A percentile compares a stretch with the other conserved stretches of the same genome.
Conservation (phyloP, 1,140 invertebrate species). For the Stegodyphus mimosarum region DNA sequence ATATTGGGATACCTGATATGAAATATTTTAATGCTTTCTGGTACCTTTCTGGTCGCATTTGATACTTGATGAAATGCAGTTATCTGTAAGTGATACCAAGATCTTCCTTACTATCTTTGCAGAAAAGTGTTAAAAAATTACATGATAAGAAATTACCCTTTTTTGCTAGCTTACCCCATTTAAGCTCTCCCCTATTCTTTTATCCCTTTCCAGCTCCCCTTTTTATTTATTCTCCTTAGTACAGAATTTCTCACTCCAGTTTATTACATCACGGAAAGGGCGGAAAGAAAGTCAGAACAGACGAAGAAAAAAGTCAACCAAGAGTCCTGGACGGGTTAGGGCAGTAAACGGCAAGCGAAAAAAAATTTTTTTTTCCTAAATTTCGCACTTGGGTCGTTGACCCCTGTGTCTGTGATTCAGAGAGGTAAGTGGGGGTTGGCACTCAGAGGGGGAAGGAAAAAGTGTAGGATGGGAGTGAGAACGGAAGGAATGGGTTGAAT, state of each 20-base stretch:
- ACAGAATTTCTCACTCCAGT: slow-evolving; percentile 7
- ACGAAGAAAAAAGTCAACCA: slow-evolving; percentile 23
- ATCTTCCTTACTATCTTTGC: not conserved
- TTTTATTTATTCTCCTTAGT: slow-evolving; percentile 6
- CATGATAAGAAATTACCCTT: slow-evolving; percentile 1
- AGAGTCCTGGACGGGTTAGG: slow-evolving; percentile 38
- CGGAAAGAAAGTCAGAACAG: not conserved
- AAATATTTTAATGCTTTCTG: too few species aligned
- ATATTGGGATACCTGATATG: too few species aligned
- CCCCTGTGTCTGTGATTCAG: slow-evolving; percentile 36
- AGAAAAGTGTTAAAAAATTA: not conserved
- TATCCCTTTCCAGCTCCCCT: not conserved
- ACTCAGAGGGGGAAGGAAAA: slow-evolving; percentile 11
- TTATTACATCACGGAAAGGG: slow-evolving; percentile 1
- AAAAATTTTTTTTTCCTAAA: slow-evolving; percentile 6
- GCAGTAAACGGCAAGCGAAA: slow-evolving; percentile 20
- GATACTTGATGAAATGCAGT: too few species aligned
- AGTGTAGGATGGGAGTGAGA: slow-evolving; percentile 47
- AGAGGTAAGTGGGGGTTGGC: slow-evolving; percentile 33
- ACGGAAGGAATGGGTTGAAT: slow-evolving; percentile 56
- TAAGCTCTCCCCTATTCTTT: not conserved
- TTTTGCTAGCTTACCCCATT: slow-evolving; percentile 3
- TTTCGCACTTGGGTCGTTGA: slow-evolving; percentile 33
- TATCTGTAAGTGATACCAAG: slow-evolving; percentile 3
- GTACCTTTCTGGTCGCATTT: too few species aligned